Conservation (phyloP, 2,797 vertebrate genomes). For the Aldrovandia affinis region DNA sequence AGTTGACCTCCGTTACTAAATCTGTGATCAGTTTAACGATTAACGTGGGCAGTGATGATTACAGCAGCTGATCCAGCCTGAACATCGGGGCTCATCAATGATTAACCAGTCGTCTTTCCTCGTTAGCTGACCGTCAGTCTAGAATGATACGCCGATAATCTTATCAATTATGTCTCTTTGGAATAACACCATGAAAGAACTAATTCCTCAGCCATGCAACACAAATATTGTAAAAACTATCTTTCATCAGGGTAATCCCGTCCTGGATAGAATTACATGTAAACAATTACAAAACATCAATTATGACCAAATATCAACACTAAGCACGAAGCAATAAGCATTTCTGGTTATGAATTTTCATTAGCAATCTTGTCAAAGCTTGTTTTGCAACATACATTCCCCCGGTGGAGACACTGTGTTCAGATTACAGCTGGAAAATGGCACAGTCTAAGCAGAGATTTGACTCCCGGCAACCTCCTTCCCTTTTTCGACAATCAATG, state of each 20-base stretch:
- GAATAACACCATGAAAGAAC: background rate
- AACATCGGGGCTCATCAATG: conserved; percentile 2
- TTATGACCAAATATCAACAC: background rate
- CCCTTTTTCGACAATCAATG: conserved; percentile 72
- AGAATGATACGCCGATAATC: conserved; percentile 6
- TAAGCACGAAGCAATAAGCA: background rate
- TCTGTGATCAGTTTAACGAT: background rate
- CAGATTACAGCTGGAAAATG: background rate
- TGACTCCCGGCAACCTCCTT: conserved; percentile 66
- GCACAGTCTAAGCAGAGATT: conserved; percentile 43
- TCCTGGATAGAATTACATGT: background rate
- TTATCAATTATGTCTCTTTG: background rate
- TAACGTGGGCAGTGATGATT: background rate
- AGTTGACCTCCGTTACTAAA: background rate
- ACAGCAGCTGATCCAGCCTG: background rate
- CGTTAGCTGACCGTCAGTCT: background rate
- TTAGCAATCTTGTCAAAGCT: background rate
- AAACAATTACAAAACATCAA: background rate
- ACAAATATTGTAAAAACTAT: background rate
- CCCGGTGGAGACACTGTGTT: background rate
- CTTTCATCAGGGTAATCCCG: background rate
- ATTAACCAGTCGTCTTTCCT: background rate
- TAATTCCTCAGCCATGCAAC: background rate
- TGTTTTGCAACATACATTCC: background rate
- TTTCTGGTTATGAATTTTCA: background rate